Percentiles rank a stretch among this genome's conserved stretches.
Evolutionary conservation across 2,888 invertebrate species (phyloP).

Genomic region (Lysandra bellargus): DNA sequence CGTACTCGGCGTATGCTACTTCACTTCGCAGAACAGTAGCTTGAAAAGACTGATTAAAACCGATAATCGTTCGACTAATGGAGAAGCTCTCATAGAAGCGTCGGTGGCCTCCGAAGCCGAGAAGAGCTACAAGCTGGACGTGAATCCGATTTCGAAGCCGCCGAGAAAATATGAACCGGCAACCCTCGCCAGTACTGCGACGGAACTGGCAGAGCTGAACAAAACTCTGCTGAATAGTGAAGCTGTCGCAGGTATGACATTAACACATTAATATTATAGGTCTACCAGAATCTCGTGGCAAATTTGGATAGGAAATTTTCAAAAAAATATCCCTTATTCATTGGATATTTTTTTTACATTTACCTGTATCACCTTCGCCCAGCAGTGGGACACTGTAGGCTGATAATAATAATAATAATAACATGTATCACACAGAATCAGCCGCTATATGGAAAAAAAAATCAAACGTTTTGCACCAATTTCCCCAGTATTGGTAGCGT

Average conservation of each 20-base stretch:
- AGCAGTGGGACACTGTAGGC: too few relatives aligned
- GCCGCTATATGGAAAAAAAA: too few relatives aligned
- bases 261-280: background rate
- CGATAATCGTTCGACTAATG: constrained; percentile 82
- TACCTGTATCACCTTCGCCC: too few relatives aligned
- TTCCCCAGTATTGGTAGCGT: too few relatives aligned
- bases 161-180: constrained; percentile 86
- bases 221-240: constrained; percentile 88
- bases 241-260: constrained; percentile 84
- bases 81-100: constrained; percentile 85
- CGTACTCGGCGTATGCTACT: constrained; percentile 75
- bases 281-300: too few relatives aligned
- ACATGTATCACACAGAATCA: too few relatives aligned
- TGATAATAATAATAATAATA: too few relatives aligned
- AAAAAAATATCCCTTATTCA: too few relatives aligned
- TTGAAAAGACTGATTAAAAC: constrained; percentile 82
- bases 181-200: constrained; percentile 83
- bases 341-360: too few relatives aligned
- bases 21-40: constrained; percentile 74
- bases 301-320: too few relatives aligned
- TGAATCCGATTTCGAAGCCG: constrained; percentile 91
- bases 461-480: too few relatives aligned
- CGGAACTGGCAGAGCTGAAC: constrained; percentile 90
- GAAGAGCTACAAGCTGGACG: constrained; percentile 88
- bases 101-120: constrained; percentile 89